phyloP scores from a whole-genome alignment of 1,140 invertebrate genomes.

The Caenorhabditis remanei region DNA sequence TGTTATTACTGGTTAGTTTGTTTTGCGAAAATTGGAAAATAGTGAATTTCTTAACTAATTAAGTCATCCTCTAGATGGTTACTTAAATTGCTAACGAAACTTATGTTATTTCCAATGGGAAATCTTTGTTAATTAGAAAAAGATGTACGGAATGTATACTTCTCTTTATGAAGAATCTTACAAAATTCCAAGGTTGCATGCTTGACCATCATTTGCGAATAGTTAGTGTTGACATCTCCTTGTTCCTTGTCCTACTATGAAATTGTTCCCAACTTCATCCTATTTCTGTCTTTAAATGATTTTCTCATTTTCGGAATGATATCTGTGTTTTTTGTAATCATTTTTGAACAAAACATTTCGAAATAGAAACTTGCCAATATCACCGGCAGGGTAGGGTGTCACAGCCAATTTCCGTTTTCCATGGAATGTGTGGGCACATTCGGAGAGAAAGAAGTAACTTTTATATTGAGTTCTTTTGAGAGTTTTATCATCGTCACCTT shows the following conservation, averaged over 20 bases:
- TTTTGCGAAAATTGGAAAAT: neutral
- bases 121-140: too few relatives aligned
- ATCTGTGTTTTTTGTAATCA: too few relatives aligned
- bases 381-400: neutral
- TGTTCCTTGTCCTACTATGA: neutral
- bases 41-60: neutral
- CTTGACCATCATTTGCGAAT: slow-evolving; percentile 36
- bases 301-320: too few relatives aligned
- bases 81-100: too few relatives aligned
- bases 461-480: slow-evolving; percentile 20
- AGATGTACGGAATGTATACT: neutral
- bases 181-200: slow-evolving; percentile 31
- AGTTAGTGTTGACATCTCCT: neutral
- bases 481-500: slow-evolving; percentile 12
- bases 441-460: slow-evolving; percentile 19
- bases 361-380: neutral
- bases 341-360: too few relatives aligned
- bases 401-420: slow-evolving; percentile 46
- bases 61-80: neutral
- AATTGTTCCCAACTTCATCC: neutral
- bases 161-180: neutral
- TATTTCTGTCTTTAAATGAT: neutral
- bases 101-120: too few relatives aligned
- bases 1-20: slow-evolving; percentile 14
- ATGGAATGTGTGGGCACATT: slow-evolving; percentile 5